Percentiles rank a stretch among this genome's conserved stretches.
These are phyloP conservation scores for Calcarius lapponicus DNA, from an alignment of 2,797 vertebrate genomes.

Conservation along the genomic window DNA sequence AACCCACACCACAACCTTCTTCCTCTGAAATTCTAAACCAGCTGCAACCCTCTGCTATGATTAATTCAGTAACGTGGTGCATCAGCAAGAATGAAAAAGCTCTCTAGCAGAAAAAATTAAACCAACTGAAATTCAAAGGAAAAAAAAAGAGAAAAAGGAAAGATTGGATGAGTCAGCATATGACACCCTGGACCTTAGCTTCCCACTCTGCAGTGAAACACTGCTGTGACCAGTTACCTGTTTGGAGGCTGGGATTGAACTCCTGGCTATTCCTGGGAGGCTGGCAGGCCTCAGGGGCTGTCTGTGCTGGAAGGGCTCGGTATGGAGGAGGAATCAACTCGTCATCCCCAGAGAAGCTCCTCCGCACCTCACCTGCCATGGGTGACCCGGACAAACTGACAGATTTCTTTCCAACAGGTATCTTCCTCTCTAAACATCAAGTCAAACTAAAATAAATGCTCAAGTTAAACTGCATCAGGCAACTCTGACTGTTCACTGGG, in stretches of 20 bases:
- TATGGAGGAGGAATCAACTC: slow-evolving; percentile 89
- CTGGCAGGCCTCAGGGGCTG: slow-evolving; percentile 83
- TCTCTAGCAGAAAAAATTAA: slow-evolving; percentile 34
- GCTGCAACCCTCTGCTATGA: neutral
- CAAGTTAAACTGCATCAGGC: slow-evolving; percentile 67
- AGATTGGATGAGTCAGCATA: slow-evolving; percentile 49
- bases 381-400: slow-evolving; percentile 89
- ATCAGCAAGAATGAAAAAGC: slow-evolving; percentile 60
- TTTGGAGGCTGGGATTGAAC: slow-evolving; percentile 87
- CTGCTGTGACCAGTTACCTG: slow-evolving; percentile 82
- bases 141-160: neutral
- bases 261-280: slow-evolving; percentile 83
- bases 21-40: neutral
- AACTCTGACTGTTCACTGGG: slow-evolving; percentile 51
- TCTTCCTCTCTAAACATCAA: slow-evolving; percentile 98
- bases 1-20: neutral
- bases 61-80: slow-evolving; percentile 38
- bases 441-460: slow-evolving; percentile 89
- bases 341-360: slow-evolving; percentile 91
- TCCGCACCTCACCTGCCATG: slow-evolving; percentile 82
- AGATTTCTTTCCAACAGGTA: slow-evolving; percentile 90
- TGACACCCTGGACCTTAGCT: slow-evolving; percentile 17
- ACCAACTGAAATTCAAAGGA: neutral
- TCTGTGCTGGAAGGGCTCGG: slow-evolving; percentile 81
- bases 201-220: slow-evolving; percentile 48